Percentiles rank a stretch among this genome's conserved stretches.
phyloP scores from a whole-genome alignment of 2,888 invertebrate genomes.

The Eurois occulta region DNA sequence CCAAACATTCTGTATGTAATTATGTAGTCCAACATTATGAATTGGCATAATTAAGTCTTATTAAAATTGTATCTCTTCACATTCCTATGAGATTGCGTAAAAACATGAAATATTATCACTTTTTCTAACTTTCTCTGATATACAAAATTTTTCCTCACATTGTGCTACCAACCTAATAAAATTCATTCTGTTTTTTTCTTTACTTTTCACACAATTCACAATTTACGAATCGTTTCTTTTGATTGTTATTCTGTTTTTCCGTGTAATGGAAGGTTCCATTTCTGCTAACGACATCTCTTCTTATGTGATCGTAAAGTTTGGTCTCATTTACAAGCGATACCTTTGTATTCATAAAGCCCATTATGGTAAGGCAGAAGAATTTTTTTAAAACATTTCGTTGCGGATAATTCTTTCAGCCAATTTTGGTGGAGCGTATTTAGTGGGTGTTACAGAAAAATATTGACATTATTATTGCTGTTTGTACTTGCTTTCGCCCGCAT shows the following conservation, averaged over 20 bases:
- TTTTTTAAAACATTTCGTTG: constrained; percentile 6
- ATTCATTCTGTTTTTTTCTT: constrained; percentile 15
- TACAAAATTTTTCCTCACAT: background rate
- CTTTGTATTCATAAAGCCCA: constrained; percentile 11
- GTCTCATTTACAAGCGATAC: constrained; percentile 1
- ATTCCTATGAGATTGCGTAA: background rate
- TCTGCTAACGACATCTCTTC: background rate
- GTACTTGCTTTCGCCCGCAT: too few species aligned
- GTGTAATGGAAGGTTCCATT: background rate
- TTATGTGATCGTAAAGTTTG: constrained; percentile 10
- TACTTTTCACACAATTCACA: constrained; percentile 21
- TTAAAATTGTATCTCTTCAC: background rate
- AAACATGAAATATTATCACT: constrained; percentile 8
- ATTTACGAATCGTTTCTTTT: constrained; percentile 24
- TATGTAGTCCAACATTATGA: background rate
- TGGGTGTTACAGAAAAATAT: too few species aligned
- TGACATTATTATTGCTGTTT: too few species aligned
- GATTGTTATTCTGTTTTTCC: constrained; percentile 31
- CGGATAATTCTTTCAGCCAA: too few species aligned
- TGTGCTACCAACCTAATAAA: background rate
- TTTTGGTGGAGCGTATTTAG: too few species aligned
- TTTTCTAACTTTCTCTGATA: constrained; percentile 1
- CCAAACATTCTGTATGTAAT: background rate
- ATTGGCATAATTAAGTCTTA: background rate
- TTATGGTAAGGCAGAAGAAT: background rate